Conservation (phyloP, 2,113 vertebrate genomes). For the Gadus chalcogrammus region DNA sequence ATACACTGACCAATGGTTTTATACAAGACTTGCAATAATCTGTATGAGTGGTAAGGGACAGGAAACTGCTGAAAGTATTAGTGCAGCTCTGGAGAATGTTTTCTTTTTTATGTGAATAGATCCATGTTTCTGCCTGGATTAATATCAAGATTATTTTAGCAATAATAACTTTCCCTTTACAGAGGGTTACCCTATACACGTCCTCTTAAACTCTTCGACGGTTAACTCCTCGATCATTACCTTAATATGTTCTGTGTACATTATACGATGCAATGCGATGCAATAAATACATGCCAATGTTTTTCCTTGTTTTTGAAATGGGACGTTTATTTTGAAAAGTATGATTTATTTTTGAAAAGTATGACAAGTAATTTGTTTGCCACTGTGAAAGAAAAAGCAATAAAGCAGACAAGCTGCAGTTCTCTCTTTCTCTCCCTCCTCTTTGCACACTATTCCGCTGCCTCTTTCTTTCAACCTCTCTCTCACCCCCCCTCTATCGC, state of each 20-base stretch:
- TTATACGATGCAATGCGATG: neutral
- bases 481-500: neutral
- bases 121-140: neutral
- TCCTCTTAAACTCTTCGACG: neutral
- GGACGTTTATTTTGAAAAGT: slow-evolving; percentile 32
- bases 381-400: slow-evolving; percentile 27
- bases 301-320: neutral
- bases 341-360: slow-evolving; percentile 37
- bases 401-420: slow-evolving; percentile 17
- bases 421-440: neutral
- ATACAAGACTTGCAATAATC: neutral
- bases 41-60: neutral
- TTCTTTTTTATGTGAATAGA: neutral
- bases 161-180: neutral
- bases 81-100: neutral
- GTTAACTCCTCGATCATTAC: neutral
- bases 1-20: neutral
- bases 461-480: neutral
- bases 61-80: neutral
- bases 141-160: neutral
- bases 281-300: neutral
- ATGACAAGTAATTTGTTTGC: slow-evolving; percentile 7
- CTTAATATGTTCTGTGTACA: neutral
- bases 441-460: neutral
- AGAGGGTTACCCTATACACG: neutral